These are phyloP conservation scores for Puma concolor DNA, from an alignment of 2,113 vertebrate species.

Conservation along the genomic window DNA sequence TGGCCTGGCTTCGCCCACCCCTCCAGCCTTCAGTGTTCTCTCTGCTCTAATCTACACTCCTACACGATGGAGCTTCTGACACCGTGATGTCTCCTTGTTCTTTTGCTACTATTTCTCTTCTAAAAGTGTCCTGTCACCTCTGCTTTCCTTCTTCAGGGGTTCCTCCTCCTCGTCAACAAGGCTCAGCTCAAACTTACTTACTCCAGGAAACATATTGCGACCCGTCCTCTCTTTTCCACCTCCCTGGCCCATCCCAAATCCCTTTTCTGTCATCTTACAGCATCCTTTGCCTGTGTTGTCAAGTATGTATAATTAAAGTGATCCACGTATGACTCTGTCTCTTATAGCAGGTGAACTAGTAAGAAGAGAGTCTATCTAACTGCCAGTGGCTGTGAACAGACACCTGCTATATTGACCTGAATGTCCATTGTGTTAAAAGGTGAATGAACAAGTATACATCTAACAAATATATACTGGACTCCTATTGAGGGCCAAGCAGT, in stretches of 20 bases:
- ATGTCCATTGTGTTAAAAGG: neutral
- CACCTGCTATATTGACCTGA: neutral
- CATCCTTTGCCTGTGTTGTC: neutral
- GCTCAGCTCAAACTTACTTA: neutral
- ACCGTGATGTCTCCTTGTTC: neutral
- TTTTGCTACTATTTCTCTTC: neutral
- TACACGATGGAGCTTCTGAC: accelerated
- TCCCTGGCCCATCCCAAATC: neutral
- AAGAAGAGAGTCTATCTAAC: neutral
- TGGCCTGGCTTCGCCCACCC: neutral
- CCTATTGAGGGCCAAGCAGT: neutral
- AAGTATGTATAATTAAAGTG: neutral
- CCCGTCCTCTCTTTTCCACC: neutral
- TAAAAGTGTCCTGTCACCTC: neutral
- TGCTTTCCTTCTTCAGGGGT: neutral
- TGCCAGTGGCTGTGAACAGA: neutral
- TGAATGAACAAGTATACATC: neutral
- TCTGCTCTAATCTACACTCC: neutral
- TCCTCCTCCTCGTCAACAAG: neutral
- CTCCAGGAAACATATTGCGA: neutral
- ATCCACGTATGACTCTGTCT: neutral
- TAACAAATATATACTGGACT: neutral
- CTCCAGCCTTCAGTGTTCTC: neutral
- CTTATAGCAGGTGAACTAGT: neutral
- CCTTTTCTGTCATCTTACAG: neutral